These are phyloP conservation scores for Odontocerum albicorne DNA, from an alignment of 2,888 invertebrate genomes.

Conservation along the genomic window DNA sequence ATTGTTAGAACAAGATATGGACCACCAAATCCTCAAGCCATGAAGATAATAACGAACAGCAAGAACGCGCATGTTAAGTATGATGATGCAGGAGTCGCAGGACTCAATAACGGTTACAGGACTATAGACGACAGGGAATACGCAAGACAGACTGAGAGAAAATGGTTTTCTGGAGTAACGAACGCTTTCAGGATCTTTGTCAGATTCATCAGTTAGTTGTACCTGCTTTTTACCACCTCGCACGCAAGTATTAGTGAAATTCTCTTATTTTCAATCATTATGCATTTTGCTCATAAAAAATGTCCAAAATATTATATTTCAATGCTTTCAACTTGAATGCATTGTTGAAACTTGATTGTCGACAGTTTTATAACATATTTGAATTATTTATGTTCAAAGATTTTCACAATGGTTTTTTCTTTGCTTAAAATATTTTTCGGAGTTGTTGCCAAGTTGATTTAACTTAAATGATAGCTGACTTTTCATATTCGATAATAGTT, in stretches of 20 bases:
- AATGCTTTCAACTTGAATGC: no score
- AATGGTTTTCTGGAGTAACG: slow-evolving; percentile 9
- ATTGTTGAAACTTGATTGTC: no score
- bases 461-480: no score
- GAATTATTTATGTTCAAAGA: no score
- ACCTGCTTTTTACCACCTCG: slow-evolving; percentile 12
- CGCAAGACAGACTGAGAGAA: slow-evolving; percentile 1
- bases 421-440: no score
- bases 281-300: background rate
- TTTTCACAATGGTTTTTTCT: no score
- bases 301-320: background rate
- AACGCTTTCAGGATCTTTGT: slow-evolving; percentile 25
- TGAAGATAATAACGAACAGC: background rate
- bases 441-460: no score
- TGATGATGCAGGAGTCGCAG: background rate
- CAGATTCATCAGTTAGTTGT: slow-evolving; percentile 34
- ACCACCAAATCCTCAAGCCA: slow-evolving; percentile 5
- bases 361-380: no score
- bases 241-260: background rate
- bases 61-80: background rate
- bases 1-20: slow-evolving; percentile 11
- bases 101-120: slow-evolving; percentile 11
- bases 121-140: slow-evolving; percentile 23
- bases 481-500: no score
- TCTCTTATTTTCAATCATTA: background rate